Evolutionary conservation across 2,113 vertebrate genomes (phyloP).

Genomic region (Mungos mungo): DNA sequence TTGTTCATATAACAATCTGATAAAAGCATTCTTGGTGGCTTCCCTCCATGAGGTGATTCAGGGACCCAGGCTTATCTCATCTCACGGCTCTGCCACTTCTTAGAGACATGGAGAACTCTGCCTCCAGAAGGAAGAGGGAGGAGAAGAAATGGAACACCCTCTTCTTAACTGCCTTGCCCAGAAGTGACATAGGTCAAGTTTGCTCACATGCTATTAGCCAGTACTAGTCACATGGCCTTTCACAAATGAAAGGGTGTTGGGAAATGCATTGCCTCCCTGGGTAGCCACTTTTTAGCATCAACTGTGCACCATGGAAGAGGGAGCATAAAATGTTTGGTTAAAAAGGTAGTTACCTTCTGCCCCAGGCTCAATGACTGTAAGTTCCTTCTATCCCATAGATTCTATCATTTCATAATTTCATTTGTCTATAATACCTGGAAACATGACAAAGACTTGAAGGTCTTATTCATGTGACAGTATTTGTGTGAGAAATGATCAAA

Average conservation of each 20-base stretch:
- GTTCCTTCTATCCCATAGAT: background rate
- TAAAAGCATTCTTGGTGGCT: background rate
- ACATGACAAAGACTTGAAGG: background rate
- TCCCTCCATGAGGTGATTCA: background rate
- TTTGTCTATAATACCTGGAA: background rate
- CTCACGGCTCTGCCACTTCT: background rate
- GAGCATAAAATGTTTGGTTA: background rate
- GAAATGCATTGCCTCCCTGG: background rate
- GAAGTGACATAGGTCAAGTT: background rate
- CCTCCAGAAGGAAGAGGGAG: background rate
- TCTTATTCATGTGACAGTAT: background rate
- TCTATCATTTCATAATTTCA: background rate
- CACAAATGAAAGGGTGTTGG: background rate
- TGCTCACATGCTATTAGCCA: background rate
- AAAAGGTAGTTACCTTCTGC: background rate
- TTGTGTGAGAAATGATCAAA: background rate
- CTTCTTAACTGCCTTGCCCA: background rate
- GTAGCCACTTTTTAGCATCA: background rate
- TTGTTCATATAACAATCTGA: background rate
- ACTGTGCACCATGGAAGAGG: background rate
- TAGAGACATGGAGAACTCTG: background rate
- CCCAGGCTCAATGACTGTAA: background rate
- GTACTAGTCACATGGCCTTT: background rate
- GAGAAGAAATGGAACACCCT: background rate
- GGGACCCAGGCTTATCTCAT: background rate